Base-by-base conservation (phyloP, 2,888 invertebrate genomes). In the Spisula solida region DNA sequence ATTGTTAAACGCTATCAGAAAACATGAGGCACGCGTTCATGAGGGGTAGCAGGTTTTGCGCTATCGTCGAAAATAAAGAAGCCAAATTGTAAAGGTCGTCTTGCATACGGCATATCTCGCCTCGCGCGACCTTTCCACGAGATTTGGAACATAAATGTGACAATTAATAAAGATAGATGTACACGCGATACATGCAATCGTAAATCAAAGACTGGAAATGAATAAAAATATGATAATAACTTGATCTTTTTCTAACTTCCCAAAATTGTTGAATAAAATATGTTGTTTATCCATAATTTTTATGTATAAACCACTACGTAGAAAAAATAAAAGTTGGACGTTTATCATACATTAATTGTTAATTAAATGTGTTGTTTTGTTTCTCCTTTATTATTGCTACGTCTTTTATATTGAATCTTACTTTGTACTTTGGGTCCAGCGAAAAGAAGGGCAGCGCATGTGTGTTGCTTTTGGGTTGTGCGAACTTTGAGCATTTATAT, bases 11-110 rank as follows among this genome's bases (percentile, higher is more conserved):
- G 88, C 78, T 84, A 87, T 86, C 79, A 81, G 86, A 87, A 89
- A 92, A 92, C 91, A 91, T 84, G 89, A 82, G 90, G 89, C 92
- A 92, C 92, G 91, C 92, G 92, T 75, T 88, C 56, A 41, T 88
- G 91, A 91, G 87, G 89, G 88, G 84, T 85, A 92, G 88, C 92
- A 92, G 86, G 90, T 89, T 92, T 89, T 85, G 75, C 34, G 34
- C 31, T 31, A 75, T 25, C 25, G 34, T 34, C 75, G 12, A 18
- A 18, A 34, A 75, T 75, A 34, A 75, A 75, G 75, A 75, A 75
- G 75, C 75, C 29, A 75, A 75, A 85, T 85, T 78, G 41, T 18
- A 47, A 55, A 55, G 86, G 87, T 82, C 87, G 82, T 18, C 55
- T 20, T 41, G 85, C 82, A 78, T 81, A 82, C 78, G 90, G 79